A percentile compares a stretch with the other conserved stretches of the same genome.
phyloP scores from a whole-genome alignment of 2,888 invertebrate species.

The Dascillus cervinus region DNA sequence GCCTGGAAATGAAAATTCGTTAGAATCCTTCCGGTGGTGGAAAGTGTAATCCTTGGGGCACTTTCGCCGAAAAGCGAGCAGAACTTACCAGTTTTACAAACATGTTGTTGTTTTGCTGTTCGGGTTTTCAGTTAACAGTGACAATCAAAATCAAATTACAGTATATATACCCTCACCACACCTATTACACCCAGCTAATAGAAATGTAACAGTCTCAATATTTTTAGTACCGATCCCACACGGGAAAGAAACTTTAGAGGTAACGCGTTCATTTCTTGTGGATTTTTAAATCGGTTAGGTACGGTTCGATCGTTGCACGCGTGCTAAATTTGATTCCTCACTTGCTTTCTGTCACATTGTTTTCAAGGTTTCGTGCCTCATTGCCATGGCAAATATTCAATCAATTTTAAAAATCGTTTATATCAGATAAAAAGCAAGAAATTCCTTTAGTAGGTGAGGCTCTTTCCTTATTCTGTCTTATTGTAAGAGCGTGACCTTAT shows the following conservation, averaged over 20 bases:
- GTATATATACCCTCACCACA: constrained; percentile 37
- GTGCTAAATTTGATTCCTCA: constrained; percentile 22
- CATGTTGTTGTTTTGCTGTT: constrained; percentile 36
- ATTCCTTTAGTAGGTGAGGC: constrained; percentile 41
- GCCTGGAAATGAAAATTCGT: constrained; percentile 27
- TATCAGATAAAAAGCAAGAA: constrained; percentile 30
- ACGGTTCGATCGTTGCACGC: constrained; percentile 7
- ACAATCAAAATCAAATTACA: constrained; percentile 31
- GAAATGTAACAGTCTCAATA: constrained; percentile 36
- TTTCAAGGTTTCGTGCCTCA: constrained; percentile 38
- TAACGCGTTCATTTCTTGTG: constrained; percentile 1
- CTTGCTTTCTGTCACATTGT: constrained; percentile 35
- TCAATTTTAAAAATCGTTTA: constrained; percentile 31
- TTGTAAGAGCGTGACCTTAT: constrained; percentile 35
- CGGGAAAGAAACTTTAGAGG: constrained; percentile 22
- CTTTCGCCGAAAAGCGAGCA: constrained; percentile 7
- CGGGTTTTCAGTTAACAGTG: constrained; percentile 33
- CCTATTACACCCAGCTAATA: constrained; percentile 34
- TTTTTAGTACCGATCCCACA: constrained; percentile 40
- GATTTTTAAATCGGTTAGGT: not conserved
- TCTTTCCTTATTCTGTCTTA: constrained; percentile 35
- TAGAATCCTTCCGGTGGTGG: too few relatives aligned
- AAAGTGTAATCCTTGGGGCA: constrained; percentile 8
- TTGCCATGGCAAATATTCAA: constrained; percentile 41
- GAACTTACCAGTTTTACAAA: constrained; percentile 43